These are phyloP conservation scores for Hirtodrosophila cameraria DNA, from an alignment of 2,888 invertebrate genomes.

Conservation along the genomic window DNA sequence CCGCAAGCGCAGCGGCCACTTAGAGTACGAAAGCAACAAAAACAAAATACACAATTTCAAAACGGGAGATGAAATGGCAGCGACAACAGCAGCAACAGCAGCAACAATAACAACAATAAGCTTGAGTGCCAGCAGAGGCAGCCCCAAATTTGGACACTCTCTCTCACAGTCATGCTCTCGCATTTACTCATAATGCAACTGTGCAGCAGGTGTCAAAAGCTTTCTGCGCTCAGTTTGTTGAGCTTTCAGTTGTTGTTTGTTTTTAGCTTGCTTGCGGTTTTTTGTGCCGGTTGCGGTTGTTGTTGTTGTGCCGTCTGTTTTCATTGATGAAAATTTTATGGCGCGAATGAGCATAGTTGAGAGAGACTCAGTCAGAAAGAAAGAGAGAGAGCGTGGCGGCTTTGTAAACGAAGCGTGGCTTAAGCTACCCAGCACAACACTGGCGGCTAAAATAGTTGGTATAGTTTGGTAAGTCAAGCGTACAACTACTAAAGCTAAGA, in stretches of 20 bases:
- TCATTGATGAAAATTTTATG: conserved; percentile 71
- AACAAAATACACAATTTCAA: conserved; percentile 13
- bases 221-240: conserved; percentile 23
- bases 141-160: conserved; percentile 48
- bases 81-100: conserved; percentile 21
- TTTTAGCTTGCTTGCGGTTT: conserved; percentile 53
- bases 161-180: conserved; percentile 21
- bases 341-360: conserved; percentile 21
- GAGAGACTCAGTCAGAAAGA: conserved; percentile 5
- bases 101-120: conserved; percentile 17
- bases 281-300: conserved; percentile 66
- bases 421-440: conserved; percentile 33
- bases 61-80: conserved; percentile 41
- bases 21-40: conserved; percentile 22
- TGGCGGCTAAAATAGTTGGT: conserved; percentile 24
- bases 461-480: not conserved
- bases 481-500: too few species aligned
- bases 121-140: conserved; percentile 26
- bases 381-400: conserved; percentile 7
- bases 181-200: conserved; percentile 22
- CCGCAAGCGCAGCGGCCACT: conserved; percentile 39
- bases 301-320: conserved; percentile 56
- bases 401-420: not conserved
- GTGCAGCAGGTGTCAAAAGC: conserved; percentile 68
- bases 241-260: conserved; percentile 64